Base-by-base conservation (phyloP, 53 echinoderm and acorn worm species). In the Apostichopus leukothele region DNA sequence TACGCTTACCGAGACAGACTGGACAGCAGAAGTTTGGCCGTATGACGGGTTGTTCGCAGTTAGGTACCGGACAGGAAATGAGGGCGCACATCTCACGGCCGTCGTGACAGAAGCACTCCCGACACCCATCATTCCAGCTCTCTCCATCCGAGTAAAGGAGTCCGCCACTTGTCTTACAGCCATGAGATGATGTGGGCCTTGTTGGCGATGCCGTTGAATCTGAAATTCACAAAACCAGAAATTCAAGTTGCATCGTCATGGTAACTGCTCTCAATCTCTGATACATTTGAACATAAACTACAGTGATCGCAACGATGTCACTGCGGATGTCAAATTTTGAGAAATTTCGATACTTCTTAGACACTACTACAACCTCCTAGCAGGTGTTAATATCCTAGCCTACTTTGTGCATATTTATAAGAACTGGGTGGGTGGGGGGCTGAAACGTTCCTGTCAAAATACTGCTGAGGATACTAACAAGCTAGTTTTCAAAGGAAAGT, bases 51-150 rank as follows among this genome's bases (percentile, higher is more conserved):
- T 93, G 90, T 53, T 80, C 89, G 67, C 99, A 99, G 23, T 77
- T 86, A 5, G 96, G 99, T 74, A 93, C 94, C 0, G 94, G 91
- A 67, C 99, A 99, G 5, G 96, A 86, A 75, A 99, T 96, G 71
- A 99, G 94, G 57, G 94, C 88, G 67, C 99, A 99, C 99, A 99
- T 99, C 89, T 99, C 99, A 51, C 94, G 96, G 9, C 99, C 96
- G 50, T 96, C 96, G 52, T 95, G 96, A 74, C 99, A 99, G 93
- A 91, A 99, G 84, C 99, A 99, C 88, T 96, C 91, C 77, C 99
- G 55, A 86, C 99, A 99, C 20, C 99, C 99, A 88, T 99, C 99
- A 74, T 99, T 96, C 99, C 99, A 99, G 21, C 94, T 96, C 88
- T 99, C 99, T 50, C 99, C 93, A 89, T 99, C 93, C 19, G 96